A percentile compares a stretch with the other conserved stretches of the same genome.
phyloP scores from a whole-genome alignment of 2,113 vertebrate species.

The Corydoras sp. region DNA sequence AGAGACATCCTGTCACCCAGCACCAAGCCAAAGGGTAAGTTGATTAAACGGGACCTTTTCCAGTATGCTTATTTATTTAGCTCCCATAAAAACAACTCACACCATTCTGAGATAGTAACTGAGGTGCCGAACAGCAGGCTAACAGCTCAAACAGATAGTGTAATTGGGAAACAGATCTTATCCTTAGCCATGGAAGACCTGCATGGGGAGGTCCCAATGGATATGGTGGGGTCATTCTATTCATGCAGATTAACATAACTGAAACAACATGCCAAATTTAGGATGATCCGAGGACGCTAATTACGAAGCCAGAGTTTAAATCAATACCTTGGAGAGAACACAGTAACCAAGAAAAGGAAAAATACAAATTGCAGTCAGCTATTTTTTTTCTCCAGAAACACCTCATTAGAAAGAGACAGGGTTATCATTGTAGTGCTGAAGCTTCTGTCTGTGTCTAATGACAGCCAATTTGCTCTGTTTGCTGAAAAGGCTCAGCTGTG shows the following conservation, averaged over 20 bases:
- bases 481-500: slow-evolving; percentile 42
- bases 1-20: slow-evolving; percentile 43
- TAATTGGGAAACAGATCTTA: slow-evolving; percentile 51
- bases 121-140: slow-evolving; percentile 21
- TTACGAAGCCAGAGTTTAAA: slow-evolving; percentile 52
- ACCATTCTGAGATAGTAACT: slow-evolving; percentile 28
- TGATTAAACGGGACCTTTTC: slow-evolving; percentile 48
- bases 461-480: slow-evolving; percentile 49
- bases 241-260: slow-evolving; percentile 51
- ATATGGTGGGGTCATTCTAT: slow-evolving; percentile 43
- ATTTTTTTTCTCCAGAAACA: slow-evolving; percentile 42
- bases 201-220: slow-evolving; percentile 38
- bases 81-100: slow-evolving; percentile 38
- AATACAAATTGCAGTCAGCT: slow-evolving; percentile 47
- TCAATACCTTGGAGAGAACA: slow-evolving; percentile 52
- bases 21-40: slow-evolving; percentile 47
- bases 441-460: slow-evolving; percentile 37
- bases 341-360: slow-evolving; percentile 28
- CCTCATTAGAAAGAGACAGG: slow-evolving; percentile 47
- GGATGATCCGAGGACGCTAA: slow-evolving; percentile 49
- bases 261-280: slow-evolving; percentile 49
- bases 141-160: slow-evolving; percentile 27
- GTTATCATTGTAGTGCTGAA: slow-evolving; percentile 40
- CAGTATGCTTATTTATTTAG: slow-evolving; percentile 45
- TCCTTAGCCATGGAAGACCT: slow-evolving; percentile 42